phyloP scores from a whole-genome alignment of 2,113 vertebrate genomes.

The Todiramphus saurophagus region DNA sequence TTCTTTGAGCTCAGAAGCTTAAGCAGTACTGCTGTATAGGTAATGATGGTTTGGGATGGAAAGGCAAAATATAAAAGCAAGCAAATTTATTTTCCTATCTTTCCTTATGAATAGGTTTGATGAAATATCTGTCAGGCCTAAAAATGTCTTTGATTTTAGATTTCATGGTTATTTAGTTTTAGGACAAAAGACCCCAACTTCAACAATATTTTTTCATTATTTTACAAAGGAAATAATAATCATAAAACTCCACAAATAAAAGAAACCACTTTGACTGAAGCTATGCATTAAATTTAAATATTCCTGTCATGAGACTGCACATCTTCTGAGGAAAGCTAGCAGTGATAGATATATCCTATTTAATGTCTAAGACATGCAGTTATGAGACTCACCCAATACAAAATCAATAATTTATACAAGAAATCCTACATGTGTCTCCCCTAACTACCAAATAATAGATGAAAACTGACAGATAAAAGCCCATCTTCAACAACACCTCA shows the following conservation, averaged over 20 bases:
- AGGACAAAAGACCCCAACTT: not conserved
- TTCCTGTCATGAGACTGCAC: not conserved
- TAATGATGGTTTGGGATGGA: not conserved
- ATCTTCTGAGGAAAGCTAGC: not conserved
- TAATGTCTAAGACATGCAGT: not conserved
- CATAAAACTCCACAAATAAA: not conserved
- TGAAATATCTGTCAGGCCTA: not conserved
- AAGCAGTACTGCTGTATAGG: accelerated
- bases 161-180: not conserved
- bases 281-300: not conserved
- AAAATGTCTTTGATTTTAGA: not conserved
- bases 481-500: not conserved
- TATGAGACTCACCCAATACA: slow-evolving; percentile 16
- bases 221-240: not conserved
- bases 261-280: not conserved
- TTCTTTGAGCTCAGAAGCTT: not conserved
- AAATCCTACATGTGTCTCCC: slow-evolving; percentile 24
- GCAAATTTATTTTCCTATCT: not conserved
- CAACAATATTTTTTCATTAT: not conserved
- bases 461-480: slow-evolving; percentile 62
- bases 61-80: not conserved
- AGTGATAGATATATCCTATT: not conserved
- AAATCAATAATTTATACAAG: slow-evolving; percentile 60
- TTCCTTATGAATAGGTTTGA: not conserved
- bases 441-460: slow-evolving; percentile 60